A percentile compares a stretch with the other conserved stretches of the same genome.
Evolutionary conservation across 2,113 vertebrate genomes (phyloP).

Genomic region (Epinephelus fuscoguttatus): DNA sequence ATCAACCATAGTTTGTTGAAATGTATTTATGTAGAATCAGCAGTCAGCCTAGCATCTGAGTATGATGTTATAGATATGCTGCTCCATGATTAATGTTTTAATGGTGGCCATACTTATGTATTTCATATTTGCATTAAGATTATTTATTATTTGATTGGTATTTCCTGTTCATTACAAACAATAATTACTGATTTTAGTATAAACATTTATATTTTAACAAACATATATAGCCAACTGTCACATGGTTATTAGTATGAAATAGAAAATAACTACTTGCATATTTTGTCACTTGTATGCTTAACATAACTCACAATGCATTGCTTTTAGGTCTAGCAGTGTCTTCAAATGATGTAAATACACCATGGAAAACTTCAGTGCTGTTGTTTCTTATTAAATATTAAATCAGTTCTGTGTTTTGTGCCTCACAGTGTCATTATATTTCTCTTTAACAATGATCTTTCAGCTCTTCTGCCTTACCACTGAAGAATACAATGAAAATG

Average conservation of each 20-base stretch:
- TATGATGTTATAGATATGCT: neutral
- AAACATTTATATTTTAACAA: slow-evolving; percentile 27
- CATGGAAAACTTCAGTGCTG: slow-evolving; percentile 50
- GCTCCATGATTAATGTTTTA: slow-evolving; percentile 12
- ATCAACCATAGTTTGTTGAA: slow-evolving; percentile 22
- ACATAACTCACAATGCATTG: slow-evolving; percentile 48
- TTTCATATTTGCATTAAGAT: slow-evolving; percentile 17
- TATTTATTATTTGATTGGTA: slow-evolving; percentile 27
- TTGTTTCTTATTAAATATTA: slow-evolving; percentile 56
- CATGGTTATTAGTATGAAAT: slow-evolving; percentile 9
- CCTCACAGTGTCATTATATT: slow-evolving; percentile 4
- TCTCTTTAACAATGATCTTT: neutral
- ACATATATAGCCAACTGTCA: slow-evolving; percentile 25
- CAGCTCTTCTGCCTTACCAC: neutral
- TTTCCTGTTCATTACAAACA: slow-evolving; percentile 10
- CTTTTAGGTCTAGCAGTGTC: slow-evolving; percentile 54
- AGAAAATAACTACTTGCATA: slow-evolving; percentile 33
- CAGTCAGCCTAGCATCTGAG: neutral
- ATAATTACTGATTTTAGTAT: neutral
- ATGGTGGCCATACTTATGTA: slow-evolving; percentile 18
- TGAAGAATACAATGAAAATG: neutral
- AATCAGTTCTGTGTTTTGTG: slow-evolving; percentile 31
- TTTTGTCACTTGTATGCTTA: slow-evolving; percentile 53
- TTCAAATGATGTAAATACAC: slow-evolving; percentile 64
- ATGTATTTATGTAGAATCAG: slow-evolving; percentile 28